Evolutionary conservation across 2,797 vertebrate species (phyloP).

Genomic region (Aulostomus chinensis): DNA sequence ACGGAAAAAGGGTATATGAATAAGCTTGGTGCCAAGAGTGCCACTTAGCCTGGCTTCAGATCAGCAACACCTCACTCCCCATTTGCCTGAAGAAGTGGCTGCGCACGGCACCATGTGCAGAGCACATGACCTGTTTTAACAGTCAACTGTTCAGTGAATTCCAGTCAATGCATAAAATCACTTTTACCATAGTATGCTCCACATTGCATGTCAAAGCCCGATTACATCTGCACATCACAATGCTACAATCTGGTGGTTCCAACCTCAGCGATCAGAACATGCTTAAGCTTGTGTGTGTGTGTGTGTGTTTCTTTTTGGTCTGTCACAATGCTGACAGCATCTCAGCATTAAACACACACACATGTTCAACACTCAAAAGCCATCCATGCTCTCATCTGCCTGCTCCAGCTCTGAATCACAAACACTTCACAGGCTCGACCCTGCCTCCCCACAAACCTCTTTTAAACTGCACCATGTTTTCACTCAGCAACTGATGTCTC

Average conservation of each 20-base stretch:
- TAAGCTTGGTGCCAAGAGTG: slow-evolving; percentile 33
- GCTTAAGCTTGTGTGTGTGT: slow-evolving; percentile 28
- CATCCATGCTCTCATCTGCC: slow-evolving; percentile 44
- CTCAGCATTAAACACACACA: slow-evolving; percentile 39
- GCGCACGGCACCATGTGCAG: slow-evolving; percentile 56
- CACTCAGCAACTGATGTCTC: slow-evolving; percentile 34
- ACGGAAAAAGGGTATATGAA: slow-evolving; percentile 10
- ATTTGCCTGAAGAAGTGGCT: slow-evolving; percentile 29
- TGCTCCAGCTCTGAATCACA: slow-evolving; percentile 36
- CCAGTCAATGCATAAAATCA: slow-evolving; percentile 51
- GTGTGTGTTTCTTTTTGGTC: slow-evolving; percentile 41
- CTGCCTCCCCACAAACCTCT: slow-evolving; percentile 38
- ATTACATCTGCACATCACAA: slow-evolving; percentile 67
- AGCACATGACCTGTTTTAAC: slow-evolving; percentile 64
- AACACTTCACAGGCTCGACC: slow-evolving; percentile 30
- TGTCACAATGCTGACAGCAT: slow-evolving; percentile 53
- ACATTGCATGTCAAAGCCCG: slow-evolving; percentile 61
- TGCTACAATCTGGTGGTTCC: slow-evolving; percentile 49
- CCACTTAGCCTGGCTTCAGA: slow-evolving; percentile 39
- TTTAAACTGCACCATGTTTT: slow-evolving; percentile 32
- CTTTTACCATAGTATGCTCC: slow-evolving; percentile 48
- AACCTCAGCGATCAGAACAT: slow-evolving; percentile 56
- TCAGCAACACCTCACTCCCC: slow-evolving; percentile 15
- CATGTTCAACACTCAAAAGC: slow-evolving; percentile 53
- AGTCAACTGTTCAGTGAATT: slow-evolving; percentile 50